Base-by-base conservation (phyloP, 2,797 vertebrate genomes). In the Xerus rutilus region DNA sequence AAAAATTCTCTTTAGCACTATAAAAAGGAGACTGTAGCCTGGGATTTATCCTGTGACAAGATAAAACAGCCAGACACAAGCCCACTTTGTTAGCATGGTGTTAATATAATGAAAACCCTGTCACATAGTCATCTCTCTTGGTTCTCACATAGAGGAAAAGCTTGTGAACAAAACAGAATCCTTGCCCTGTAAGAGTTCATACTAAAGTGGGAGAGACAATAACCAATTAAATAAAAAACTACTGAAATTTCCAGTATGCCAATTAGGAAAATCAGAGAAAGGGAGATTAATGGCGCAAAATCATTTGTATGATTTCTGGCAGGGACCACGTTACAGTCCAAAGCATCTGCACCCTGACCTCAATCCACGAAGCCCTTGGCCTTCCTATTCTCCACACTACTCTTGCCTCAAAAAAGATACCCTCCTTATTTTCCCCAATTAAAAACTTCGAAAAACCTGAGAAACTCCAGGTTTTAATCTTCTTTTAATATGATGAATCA, bases 291-390 rank as follows among this genome's bases (percentile, higher is more conserved):
- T 12, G 84, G 30, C 62, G 35, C 70, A 14, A 10, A 28, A 32
- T 57, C 67, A 49, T 4, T 17, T 30, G 11, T 30, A 1, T 2
- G 35, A n/a, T 20, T 7, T 5, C 89, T 11, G 18, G 78, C 9
- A 23, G 47, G 49, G 9, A 43, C 0, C 15, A 45, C 52, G 2
- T 13, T 1, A 5, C 2, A 47, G 11, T 5, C 57, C 54, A 1
- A 0, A 4, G 45, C 0, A 2, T 2, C 54, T 2, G 2, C 79
- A 43, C 18, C 23, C 59, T 23, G 30, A 78, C 21, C 77, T 3
- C 32, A 14, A 35, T 57, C 45, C 39, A 3, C 59, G 8, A 2
- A 43, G 28, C 57, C 12, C 69, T 10, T 8, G 15, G 45, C 23
- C 43, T 43, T 43, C 43, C 89, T 57, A 23, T 20, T 4, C 25